Conservation (phyloP, 2,113 vertebrate species). For the Saguinus imperator region DNA sequence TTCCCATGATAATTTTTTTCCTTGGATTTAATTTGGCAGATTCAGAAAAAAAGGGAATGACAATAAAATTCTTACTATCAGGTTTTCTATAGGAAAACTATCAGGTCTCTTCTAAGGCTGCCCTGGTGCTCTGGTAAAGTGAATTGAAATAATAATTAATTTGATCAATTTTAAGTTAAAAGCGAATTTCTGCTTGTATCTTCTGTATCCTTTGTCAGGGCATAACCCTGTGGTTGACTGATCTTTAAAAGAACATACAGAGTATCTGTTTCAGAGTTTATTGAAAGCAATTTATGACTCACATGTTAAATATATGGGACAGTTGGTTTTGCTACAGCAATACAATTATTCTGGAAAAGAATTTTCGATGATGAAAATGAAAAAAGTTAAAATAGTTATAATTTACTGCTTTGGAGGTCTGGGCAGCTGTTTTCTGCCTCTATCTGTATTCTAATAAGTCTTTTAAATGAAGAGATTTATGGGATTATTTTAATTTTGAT, state of each 20-base stretch:
- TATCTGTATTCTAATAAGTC: conserved; percentile 90
- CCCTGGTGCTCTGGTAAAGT: conserved; percentile 56
- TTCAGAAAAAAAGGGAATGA: not conserved
- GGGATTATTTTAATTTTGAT: conserved; percentile 92
- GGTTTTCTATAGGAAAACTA: conserved; percentile 24
- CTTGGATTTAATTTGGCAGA: conserved; percentile 20
- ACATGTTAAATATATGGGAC: conserved; percentile 90
- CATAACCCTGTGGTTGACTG: conserved; percentile 69
- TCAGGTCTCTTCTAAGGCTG: not conserved
- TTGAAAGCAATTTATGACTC: conserved; percentile 90
- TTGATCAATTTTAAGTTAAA: conserved; percentile 79
- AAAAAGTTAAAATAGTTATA: conserved; percentile 90
- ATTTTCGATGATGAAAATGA: conserved; percentile 91
- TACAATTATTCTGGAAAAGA: conserved; percentile 89
- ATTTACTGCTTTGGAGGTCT: conserved; percentile 88
- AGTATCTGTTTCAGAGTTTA: conserved; percentile 90
- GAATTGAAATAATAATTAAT: conserved; percentile 81
- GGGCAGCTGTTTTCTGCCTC: conserved; percentile 85
- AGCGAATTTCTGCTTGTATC: conserved; percentile 81
- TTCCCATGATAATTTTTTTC: not conserved
- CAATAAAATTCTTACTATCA: not conserved
- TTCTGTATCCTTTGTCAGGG: conserved; percentile 74
- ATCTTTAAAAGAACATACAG: conserved; percentile 85
- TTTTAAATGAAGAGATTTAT: conserved; percentile 89
- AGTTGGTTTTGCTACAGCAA: conserved; percentile 90